Evolutionary conservation across 92 coral and sea anemone species (phyloP).

Genomic region (Epizoanthus rinbou): DNA sequence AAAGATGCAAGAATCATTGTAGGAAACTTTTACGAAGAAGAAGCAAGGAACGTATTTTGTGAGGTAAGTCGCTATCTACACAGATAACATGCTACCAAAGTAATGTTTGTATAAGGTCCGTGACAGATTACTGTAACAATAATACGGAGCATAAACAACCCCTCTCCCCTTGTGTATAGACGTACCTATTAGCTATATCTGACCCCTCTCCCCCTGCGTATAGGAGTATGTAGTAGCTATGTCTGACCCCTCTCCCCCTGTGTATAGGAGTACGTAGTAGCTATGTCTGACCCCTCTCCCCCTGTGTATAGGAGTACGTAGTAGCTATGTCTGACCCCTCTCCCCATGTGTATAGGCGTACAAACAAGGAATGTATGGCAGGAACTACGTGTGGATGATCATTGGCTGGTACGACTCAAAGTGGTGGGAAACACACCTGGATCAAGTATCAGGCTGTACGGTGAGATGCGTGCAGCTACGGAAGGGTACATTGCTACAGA

Average conservation of each 20-base stretch:
- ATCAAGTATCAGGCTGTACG: conserved; percentile 45
- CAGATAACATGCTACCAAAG: not conserved
- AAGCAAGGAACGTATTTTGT: conserved; percentile 69
- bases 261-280: conserved; percentile 47
- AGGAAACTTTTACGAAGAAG: conserved; percentile 68
- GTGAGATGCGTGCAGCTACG: conserved; percentile 56
- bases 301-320: too few species aligned
- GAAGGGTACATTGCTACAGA: conserved; percentile 67
- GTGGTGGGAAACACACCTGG: conserved; percentile 69
- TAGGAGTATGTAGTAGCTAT: too few species aligned
- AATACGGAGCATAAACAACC: too few species aligned
- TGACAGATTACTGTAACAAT: too few species aligned
- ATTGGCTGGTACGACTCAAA: conserved; percentile 72
- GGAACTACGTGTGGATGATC: conserved; percentile 66
- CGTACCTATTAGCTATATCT: too few species aligned
- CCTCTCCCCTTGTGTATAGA: too few species aligned
- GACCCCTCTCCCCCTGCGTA: too few species aligned
- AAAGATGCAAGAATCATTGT: conserved; percentile 73
- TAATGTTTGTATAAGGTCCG: not conserved
- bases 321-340: too few species aligned
- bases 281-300: conserved; percentile 32
- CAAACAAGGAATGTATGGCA: conserved; percentile 66
- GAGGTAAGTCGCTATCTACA: conserved; percentile 46
- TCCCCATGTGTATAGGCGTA: conserved; percentile 43
- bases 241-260: not conserved